Percentiles rank a stretch among this genome's conserved stretches.
Conservation (phyloP, 2,113 vertebrate species). For the Amphiprion ocellaris region DNA sequence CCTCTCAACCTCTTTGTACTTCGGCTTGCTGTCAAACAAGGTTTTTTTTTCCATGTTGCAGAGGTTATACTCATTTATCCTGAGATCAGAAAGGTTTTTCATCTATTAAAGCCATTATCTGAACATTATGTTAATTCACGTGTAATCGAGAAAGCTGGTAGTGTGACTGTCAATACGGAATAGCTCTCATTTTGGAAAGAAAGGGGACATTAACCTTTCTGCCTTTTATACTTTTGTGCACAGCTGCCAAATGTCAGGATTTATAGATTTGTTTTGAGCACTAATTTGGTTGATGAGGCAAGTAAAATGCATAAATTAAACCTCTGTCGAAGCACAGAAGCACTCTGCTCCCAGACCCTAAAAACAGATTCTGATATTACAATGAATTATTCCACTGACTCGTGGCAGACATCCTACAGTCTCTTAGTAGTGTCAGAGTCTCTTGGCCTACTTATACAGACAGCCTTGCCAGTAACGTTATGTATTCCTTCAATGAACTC, state of each 20-base stretch:
- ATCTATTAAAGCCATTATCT: conserved; percentile 23
- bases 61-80: conserved; percentile 60
- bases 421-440: conserved; percentile 73
- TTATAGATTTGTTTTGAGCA: conserved; percentile 45
- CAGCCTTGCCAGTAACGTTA: conserved; percentile 73
- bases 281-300: conserved; percentile 56
- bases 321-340: conserved; percentile 49
- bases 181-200: conserved; percentile 43
- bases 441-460: conserved; percentile 77
- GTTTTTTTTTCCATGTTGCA: conserved; percentile 29
- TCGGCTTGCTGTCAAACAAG: conserved; percentile 57
- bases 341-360: conserved; percentile 41
- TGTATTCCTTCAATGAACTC: conserved; percentile 76
- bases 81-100: conserved; percentile 27
- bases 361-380: conserved; percentile 71
- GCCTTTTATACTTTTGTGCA: conserved; percentile 32
- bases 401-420: conserved; percentile 67
- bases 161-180: conserved; percentile 17
- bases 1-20: conserved; percentile 73
- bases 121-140: conserved; percentile 59
- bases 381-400: conserved; percentile 74
- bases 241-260: conserved; percentile 40
- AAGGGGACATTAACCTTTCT: conserved; percentile 55
- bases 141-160: conserved; percentile 23
- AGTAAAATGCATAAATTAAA: conserved; percentile 63